phyloP scores from a whole-genome alignment of 2,113 vertebrate species.

The Cryptotis parvus region DNA sequence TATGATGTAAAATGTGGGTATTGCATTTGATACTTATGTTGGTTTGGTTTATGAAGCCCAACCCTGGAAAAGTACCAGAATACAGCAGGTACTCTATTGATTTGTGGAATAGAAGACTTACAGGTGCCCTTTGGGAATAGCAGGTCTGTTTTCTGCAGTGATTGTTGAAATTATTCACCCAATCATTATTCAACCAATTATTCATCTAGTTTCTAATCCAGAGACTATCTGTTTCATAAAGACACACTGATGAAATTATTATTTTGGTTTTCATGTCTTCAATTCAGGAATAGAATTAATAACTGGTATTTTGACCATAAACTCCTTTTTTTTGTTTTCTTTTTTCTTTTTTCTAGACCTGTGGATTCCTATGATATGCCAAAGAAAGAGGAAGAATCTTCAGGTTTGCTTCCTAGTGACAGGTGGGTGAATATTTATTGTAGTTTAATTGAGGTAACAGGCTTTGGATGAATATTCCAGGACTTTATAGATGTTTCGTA shows the following conservation, averaged over 20 bases:
- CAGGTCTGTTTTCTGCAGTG: neutral
- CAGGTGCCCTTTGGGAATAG: neutral
- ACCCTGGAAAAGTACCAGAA: neutral
- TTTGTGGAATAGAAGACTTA: neutral
- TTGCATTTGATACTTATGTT: neutral
- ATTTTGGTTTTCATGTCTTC: slow-evolving; percentile 40
- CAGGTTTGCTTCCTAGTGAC: slow-evolving; percentile 70
- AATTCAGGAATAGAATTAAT: neutral
- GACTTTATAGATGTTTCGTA: neutral
- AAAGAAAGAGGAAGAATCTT: slow-evolving; percentile 67
- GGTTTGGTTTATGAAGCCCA: neutral
- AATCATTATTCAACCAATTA: no score
- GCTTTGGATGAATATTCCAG: neutral
- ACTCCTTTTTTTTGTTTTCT: neutral
- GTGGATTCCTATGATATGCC: slow-evolving; percentile 75
- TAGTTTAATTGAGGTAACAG: neutral
- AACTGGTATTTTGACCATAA: slow-evolving; percentile 37
- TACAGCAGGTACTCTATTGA: rapidly evolving
- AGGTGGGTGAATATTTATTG: slow-evolving; percentile 65
- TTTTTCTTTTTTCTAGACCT: slow-evolving; percentile 65
- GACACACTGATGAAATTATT: neutral
- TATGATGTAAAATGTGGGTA: neutral
- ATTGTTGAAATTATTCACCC: neutral
- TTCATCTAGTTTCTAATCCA: slow-evolving; percentile 12
- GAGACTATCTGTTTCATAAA: neutral